Conservation (phyloP, 2,888 invertebrate species). For the Ephialtes manifestator region DNA sequence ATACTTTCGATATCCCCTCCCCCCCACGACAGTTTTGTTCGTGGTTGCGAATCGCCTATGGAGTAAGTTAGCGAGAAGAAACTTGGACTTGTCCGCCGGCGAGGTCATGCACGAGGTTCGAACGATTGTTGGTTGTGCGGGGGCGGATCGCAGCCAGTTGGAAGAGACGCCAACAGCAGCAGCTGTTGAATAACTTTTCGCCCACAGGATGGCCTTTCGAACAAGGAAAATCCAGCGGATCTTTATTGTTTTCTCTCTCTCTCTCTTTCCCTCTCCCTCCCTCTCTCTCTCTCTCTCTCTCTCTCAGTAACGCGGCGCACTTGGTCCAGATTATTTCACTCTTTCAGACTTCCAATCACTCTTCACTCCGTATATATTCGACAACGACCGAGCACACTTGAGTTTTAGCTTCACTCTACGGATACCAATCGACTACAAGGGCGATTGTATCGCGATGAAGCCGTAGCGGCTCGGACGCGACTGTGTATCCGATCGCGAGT, state of each 20-base stretch:
- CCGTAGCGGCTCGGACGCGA: constrained; percentile 72
- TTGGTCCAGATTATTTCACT: not conserved
- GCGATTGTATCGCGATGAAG: constrained; percentile 53
- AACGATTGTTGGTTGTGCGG: constrained; percentile 57
- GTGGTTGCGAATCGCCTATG: constrained; percentile 5
- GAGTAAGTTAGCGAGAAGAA: constrained; percentile 35
- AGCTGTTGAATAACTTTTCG: constrained; percentile 44
- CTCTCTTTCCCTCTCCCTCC: not conserved
- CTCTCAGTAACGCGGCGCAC: not conserved
- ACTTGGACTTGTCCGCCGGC: constrained; percentile 68
- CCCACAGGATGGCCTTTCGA: not conserved
- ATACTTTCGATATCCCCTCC: constrained; percentile 69
- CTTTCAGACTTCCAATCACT: not conserved
- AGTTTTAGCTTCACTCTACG: constrained; percentile 5
- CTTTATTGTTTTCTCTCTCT: constrained; percentile 36
- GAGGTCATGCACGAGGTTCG: constrained; percentile 64
- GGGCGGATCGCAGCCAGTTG: constrained; percentile 37
- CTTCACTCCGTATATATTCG: not conserved
- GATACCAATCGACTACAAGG: constrained; percentile 1
- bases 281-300: not conserved
- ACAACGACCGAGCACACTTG: constrained; percentile 18
- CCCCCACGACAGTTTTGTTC: constrained; percentile 2
- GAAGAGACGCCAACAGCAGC: constrained; percentile 24
- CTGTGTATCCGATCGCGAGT: constrained; percentile 74
- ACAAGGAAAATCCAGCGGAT: constrained; percentile 7